Base-by-base conservation (phyloP, 1,140 invertebrate genomes). In the Diprion similis region DNA sequence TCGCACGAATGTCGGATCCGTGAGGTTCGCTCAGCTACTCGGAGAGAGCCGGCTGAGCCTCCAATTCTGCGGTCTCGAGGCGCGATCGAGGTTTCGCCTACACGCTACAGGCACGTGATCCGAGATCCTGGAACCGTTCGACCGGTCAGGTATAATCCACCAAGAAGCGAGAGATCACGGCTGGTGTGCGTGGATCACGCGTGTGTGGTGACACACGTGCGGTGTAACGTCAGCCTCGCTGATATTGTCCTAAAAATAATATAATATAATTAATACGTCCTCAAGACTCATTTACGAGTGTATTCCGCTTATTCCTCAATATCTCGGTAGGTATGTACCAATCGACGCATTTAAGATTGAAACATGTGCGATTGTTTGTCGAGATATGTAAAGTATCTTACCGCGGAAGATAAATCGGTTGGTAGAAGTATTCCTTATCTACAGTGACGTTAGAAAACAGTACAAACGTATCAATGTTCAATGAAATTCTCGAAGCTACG, bases 241-340 rank as follows among this genome's bases (percentile, higher is more conserved):
- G 51, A 59, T 59, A 59, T 59, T 59, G 51, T 59, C 51, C 51
- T 59, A 59, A 59, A 59, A 59, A 59, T 51, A 51, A 15, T n/a
- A n/a, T n/a, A n/a, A n/a, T 37, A 37, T 37, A 37, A 37, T 37
- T 37, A 37, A 37, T 37, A 37, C 24, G 24, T 37, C 1, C 6
- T 37, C 24, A 37, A 37, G 24, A 3, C 24, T 37, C 24, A 37
- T 37, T 37, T 37, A 37, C 1, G 1, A 37, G 24, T 37, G 0
- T 37, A 37, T 37, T 37, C 6, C 24, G 24, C 24, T 37, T 37
- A 4, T 37, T 37, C 24, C 0, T 37, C 24, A 37, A 37, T 37
- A 37, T 6, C 24, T 37, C 2, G 24, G 1, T 37, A 37, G 2
- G 24, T 37, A 6, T 37, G 24, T 37, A 37, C 24, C 24, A 37